Evolutionary conservation across 2,797 vertebrate genomes (phyloP).

Genomic region (Schizopygopsis pylzovi): DNA sequence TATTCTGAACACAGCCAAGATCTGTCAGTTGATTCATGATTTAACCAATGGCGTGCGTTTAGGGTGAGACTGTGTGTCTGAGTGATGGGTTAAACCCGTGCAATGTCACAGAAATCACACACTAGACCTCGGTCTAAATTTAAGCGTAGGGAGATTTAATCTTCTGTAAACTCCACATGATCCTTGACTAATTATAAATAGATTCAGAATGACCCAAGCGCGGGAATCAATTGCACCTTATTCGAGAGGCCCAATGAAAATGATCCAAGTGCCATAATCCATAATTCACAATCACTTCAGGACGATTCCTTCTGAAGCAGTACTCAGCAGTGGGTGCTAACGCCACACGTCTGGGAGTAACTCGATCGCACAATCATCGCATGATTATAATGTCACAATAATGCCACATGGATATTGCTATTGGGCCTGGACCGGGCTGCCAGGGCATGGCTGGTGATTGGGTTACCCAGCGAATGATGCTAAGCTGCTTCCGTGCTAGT

Average conservation of each 20-base stretch:
- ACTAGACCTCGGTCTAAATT: background rate
- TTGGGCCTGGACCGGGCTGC: conserved; percentile 43
- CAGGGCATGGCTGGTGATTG: conserved; percentile 48
- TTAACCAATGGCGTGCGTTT: background rate
- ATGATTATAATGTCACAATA: background rate
- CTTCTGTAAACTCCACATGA: background rate
- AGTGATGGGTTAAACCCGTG: no score
- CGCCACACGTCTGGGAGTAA: conserved; percentile 55
- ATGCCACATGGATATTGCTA: background rate
- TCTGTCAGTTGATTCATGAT: background rate
- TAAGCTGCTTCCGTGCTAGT: conserved; percentile 69
- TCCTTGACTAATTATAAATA: background rate
- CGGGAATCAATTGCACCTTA: background rate
- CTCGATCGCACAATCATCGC: conserved; percentile 21
- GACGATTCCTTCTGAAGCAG: background rate
- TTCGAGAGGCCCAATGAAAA: background rate
- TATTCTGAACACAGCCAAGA: background rate
- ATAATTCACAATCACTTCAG: conserved; percentile 31
- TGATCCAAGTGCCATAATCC: background rate
- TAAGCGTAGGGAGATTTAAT: background rate
- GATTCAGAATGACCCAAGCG: background rate
- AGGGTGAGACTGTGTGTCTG: background rate
- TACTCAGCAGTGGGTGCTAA: background rate
- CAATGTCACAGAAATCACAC: background rate
- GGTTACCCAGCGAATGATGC: conserved; percentile 65